Evolutionary conservation across 2,797 vertebrate genomes (phyloP).

Genomic region (Typhlichthys subterraneus): DNA sequence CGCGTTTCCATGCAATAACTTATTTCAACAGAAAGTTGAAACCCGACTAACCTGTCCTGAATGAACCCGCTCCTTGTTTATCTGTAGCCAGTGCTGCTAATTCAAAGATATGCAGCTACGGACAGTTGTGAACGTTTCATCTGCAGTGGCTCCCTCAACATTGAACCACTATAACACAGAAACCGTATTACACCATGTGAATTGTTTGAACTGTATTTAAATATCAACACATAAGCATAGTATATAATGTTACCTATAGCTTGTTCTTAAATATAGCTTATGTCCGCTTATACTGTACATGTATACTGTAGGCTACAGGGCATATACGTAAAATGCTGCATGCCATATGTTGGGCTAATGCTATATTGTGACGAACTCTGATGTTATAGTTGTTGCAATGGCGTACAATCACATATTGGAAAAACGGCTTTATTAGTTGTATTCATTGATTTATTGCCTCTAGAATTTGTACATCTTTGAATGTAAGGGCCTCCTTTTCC

Average conservation of each 20-base stretch:
- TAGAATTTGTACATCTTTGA: constrained; percentile 4
- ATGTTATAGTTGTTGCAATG: not conserved
- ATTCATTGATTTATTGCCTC: constrained; percentile 7
- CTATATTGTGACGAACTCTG: not conserved
- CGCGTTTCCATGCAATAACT: not conserved
- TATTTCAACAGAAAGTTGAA: not conserved
- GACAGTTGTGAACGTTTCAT: constrained; percentile 14
- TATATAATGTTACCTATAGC: not conserved
- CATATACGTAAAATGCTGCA: too few relatives aligned
- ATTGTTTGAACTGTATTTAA: constrained; percentile 17
- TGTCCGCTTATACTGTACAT: not conserved
- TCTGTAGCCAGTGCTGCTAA: not conserved
- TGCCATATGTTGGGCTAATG: constrained; percentile 4
- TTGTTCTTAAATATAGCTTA: constrained; percentile 25
- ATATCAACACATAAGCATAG: not conserved
- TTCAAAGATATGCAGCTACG: constrained; percentile 3
- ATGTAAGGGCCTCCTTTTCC: not conserved
- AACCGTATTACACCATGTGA: constrained; percentile 7
- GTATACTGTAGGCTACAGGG: too few relatives aligned
- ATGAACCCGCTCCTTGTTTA: constrained; percentile 11
- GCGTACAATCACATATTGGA: not conserved
- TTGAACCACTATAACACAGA: constrained; percentile 27
- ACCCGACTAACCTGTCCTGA: constrained; percentile 20
- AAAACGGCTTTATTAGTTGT: constrained; percentile 4
- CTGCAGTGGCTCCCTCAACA: not conserved